Evolutionary conservation across 1,140 invertebrate species (phyloP).

Genomic region (Drosophila nasuta): DNA sequence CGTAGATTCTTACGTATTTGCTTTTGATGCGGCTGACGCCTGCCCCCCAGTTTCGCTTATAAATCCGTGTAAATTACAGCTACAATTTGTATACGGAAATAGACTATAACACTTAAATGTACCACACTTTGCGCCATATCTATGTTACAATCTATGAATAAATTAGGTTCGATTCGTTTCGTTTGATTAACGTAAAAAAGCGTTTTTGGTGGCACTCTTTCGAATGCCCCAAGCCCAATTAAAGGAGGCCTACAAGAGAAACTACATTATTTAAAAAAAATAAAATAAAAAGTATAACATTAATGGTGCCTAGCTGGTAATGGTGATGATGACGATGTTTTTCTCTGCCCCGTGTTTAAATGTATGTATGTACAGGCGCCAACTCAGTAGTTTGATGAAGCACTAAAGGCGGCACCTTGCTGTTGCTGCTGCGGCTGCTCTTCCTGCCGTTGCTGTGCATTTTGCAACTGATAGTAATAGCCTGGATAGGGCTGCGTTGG

Average conservation of each 20-base stretch:
- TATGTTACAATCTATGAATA: constrained; percentile 76
- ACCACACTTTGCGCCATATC: constrained; percentile 54
- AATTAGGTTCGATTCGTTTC: constrained; percentile 66
- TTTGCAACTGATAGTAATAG: constrained; percentile 56
- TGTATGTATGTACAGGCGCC: constrained; percentile 41
- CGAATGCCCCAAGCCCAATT: constrained; percentile 36
- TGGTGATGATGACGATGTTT: constrained; percentile 45
- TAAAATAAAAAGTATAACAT: constrained; percentile 44
- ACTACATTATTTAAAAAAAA: constrained; percentile 50
- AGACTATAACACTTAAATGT: constrained; percentile 73
- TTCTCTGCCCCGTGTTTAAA: constrained; percentile 9
- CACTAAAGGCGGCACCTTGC: constrained; percentile 34
- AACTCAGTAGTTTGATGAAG: constrained; percentile 51
- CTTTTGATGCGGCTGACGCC: constrained; percentile 35
- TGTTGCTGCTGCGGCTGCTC: constrained; percentile 30
- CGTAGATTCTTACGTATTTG: constrained; percentile 67
- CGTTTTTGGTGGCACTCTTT: constrained; percentile 37
- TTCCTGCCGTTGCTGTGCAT: constrained; percentile 33
- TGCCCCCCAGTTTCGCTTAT: constrained; percentile 30
- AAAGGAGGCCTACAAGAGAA: constrained; percentile 46
- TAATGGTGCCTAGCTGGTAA: constrained; percentile 58
- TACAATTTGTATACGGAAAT: constrained; percentile 70
- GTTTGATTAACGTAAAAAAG: constrained; percentile 73
- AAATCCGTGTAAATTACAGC: constrained; percentile 63
- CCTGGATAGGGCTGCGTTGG: constrained; percentile 39